phyloP scores from a whole-genome alignment of 2,113 vertebrate species.

The Amphiprion ocellaris region DNA sequence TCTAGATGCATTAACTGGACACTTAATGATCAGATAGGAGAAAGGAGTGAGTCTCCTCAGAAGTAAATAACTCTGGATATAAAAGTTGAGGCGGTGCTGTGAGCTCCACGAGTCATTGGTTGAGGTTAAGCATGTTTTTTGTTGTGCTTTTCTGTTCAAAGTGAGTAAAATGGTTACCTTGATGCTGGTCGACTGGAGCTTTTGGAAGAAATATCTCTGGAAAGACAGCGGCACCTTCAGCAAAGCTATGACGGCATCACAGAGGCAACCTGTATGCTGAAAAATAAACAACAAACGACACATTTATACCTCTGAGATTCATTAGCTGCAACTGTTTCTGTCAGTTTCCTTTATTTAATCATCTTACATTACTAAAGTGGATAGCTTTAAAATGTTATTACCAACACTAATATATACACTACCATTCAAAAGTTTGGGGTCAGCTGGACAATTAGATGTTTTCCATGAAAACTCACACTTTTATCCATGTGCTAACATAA shows the following conservation, averaged over 20 bases:
- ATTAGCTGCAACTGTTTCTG: neutral
- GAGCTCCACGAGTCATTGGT: neutral
- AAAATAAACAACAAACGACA: slow-evolving; percentile 42
- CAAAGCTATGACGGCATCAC: slow-evolving; percentile 93
- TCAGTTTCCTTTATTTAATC: neutral
- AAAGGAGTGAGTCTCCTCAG: too few species aligned
- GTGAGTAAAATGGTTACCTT: slow-evolving; percentile 85
- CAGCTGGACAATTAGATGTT: too few species aligned
- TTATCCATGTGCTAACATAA: too few species aligned
- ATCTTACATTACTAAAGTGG: neutral
- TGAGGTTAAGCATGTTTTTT: neutral
- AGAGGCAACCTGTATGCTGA: slow-evolving; percentile 95
- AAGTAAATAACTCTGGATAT: too few species aligned
- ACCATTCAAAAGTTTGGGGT: too few species aligned
- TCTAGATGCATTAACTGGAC: too few species aligned
- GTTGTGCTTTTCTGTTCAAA: neutral
- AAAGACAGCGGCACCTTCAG: slow-evolving; percentile 97
- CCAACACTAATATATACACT: too few species aligned
- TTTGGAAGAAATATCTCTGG: slow-evolving; percentile 99
- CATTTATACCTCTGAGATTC: neutral
- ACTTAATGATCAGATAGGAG: too few species aligned
- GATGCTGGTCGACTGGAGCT: slow-evolving; percentile 98
- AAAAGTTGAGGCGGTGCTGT: too few species aligned
- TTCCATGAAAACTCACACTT: too few species aligned
- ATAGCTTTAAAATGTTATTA: too few species aligned